Conservation (phyloP, 2,113 vertebrate species). For the Leucopternis melanops region DNA sequence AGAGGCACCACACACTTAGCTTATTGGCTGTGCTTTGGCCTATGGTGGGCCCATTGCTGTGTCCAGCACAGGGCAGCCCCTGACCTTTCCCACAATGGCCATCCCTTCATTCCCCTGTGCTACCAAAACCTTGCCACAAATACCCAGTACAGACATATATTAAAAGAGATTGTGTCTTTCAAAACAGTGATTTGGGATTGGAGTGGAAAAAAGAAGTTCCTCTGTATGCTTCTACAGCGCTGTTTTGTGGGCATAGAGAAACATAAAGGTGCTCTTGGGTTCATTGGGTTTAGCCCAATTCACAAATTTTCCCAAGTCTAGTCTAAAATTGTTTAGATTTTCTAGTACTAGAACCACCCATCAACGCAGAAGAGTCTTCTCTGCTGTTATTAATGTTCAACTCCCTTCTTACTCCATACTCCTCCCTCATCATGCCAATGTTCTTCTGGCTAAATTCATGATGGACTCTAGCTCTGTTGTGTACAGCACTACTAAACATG, state of each 20-base stretch:
- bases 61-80: not conserved
- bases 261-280: not conserved
- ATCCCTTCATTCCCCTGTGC: not conserved
- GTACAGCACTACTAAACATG: not conserved
- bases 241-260: not conserved
- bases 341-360: not conserved
- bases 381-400: not conserved
- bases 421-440: not conserved
- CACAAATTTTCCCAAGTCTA: not conserved
- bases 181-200: not conserved
- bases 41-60: rapidly evolving
- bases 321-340: not conserved
- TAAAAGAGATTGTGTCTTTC: not conserved
- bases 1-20: not conserved
- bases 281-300: not conserved
- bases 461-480: not conserved
- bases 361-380: not conserved
- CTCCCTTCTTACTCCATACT: not conserved
- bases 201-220: not conserved
- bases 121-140: not conserved
- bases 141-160: too few relatives aligned
- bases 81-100: not conserved
- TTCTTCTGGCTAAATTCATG: not conserved
- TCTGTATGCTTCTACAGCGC: not conserved
- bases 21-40: not conserved